Conservation (phyloP, 2,113 vertebrate genomes). For the Sylvilagus bachmani region DNA sequence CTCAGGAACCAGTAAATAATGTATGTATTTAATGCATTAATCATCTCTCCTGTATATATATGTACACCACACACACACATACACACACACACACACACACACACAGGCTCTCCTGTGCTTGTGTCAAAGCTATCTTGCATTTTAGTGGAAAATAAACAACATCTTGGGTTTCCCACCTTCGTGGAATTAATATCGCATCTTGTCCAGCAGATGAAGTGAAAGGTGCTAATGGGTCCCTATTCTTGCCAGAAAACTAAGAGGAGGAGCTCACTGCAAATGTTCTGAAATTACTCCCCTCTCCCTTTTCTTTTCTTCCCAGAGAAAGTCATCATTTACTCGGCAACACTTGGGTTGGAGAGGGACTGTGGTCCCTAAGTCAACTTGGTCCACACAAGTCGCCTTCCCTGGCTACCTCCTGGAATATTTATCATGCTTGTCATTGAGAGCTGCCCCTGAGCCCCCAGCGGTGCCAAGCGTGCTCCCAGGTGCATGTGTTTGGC, state of each 20-base stretch:
- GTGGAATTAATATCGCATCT: constrained; percentile 81
- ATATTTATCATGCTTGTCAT: neutral
- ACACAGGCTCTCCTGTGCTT: constrained; percentile 1
- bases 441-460: constrained; percentile 2
- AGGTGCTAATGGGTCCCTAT: constrained; percentile 46
- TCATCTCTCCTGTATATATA: constrained; percentile 36
- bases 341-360: neutral
- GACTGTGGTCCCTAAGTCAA: neutral
- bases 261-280: neutral
- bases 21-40: constrained; percentile 83
- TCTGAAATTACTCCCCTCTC: neutral
- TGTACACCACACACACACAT: neutral
- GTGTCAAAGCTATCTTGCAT: constrained; percentile 69
- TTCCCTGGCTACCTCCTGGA: constrained; percentile 13
- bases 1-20: constrained; percentile 83
- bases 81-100: neutral
- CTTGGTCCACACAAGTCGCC: constrained; percentile 15
- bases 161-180: constrained; percentile 71
- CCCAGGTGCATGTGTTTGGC: constrained; percentile 75
- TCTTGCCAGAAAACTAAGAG: constrained; percentile 65
- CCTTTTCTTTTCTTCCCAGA: neutral
- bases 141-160: constrained; percentile 52
- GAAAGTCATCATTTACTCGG: constrained; percentile 34
- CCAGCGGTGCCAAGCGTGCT: constrained; percentile 15
- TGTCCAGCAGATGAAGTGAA: constrained; percentile 51